These are phyloP conservation scores for Microctonus aethiopoides DNA, from an alignment of 2,888 invertebrate genomes.

Conservation along the genomic window DNA sequence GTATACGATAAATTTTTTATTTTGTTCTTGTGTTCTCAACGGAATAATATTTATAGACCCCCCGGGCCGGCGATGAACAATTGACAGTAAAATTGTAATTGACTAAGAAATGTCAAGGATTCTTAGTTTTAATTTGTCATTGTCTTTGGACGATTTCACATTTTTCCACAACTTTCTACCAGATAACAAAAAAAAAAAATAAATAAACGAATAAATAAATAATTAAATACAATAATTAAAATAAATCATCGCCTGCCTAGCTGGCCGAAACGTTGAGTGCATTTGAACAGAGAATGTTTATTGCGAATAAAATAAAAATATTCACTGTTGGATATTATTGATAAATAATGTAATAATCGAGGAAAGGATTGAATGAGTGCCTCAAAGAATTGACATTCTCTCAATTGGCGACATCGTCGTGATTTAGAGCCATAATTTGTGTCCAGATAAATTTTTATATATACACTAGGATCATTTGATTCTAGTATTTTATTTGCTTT, in stretches of 20 bases:
- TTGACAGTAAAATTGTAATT: constrained; percentile 27
- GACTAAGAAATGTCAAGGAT: constrained; percentile 38
- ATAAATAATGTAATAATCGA: not conserved
- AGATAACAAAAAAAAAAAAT: constrained; percentile 15
- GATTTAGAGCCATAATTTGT: constrained; percentile 46
- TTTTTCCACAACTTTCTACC: constrained; percentile 40
- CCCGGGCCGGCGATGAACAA: constrained; percentile 63
- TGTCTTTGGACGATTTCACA: constrained; percentile 32
- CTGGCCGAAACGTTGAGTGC: constrained; percentile 56
- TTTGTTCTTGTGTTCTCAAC: constrained; percentile 55
- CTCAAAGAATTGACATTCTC: constrained; percentile 11
- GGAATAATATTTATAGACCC: constrained; percentile 45
- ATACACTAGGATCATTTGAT: constrained; percentile 48
- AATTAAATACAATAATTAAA: constrained; percentile 15
- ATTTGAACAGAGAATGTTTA: constrained; percentile 38
- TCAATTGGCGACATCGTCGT: constrained; percentile 39
- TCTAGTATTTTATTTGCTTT: constrained; percentile 48
- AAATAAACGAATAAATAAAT: not conserved
- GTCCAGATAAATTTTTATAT: constrained; percentile 25
- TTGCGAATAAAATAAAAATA: constrained; percentile 11
- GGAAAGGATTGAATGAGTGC: constrained; percentile 18
- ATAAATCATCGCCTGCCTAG: constrained; percentile 59
- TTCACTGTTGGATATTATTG: not conserved
- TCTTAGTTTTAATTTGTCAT: constrained; percentile 32
- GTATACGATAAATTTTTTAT: constrained; percentile 23